Base-by-base conservation (phyloP, 2,888 invertebrate species). In the Leptothorax acervorum region DNA sequence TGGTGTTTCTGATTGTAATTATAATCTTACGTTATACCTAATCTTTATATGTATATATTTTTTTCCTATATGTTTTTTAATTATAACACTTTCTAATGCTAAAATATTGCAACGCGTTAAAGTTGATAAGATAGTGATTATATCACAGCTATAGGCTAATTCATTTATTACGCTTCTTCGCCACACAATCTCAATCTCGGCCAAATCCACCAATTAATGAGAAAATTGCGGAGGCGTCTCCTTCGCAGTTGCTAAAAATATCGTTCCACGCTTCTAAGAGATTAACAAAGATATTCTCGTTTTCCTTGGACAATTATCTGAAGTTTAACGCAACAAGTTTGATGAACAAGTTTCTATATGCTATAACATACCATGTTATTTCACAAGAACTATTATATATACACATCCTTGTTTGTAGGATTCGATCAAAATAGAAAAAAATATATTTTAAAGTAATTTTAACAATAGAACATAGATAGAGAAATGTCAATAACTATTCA, bases 141-240 rank as follows among this genome's bases (percentile, higher is more conserved):
- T 88, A 90, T 87, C 86, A 75, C 6, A 35, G 23, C 85, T 84
- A 76, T 83, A 81, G 85, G 85, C 85, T 92, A 93, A 92, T 92
- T 93, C 91, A 91, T 92, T 93, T 93, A 92, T 87, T 89, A 86
- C 87, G 89, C 88, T 91, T 86, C 90, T 91, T 85, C 89, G 86
- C 89, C 86, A n/a, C 83, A 78, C 81, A 84, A 88, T 87, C 86
- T 86, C 90, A 91, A 92, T 93, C 88, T 91, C 91, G 87, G 68
- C 86, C 83, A 92, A 91, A 93, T 93, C 92, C 87, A 89, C 88
- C 91, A 90, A 92, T 93, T 93, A 93, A 93, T 92, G 90, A 88
- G 92, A 90, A 93, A 93, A 92, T 93, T 92, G 89, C 90, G 75
- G 87, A 75, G 65, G 71, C 73, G 87, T 83, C 76, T 84, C 78